These are phyloP conservation scores for Bettongia penicillata DNA, from an alignment of 2,113 vertebrate species.

Conservation along the genomic window DNA sequence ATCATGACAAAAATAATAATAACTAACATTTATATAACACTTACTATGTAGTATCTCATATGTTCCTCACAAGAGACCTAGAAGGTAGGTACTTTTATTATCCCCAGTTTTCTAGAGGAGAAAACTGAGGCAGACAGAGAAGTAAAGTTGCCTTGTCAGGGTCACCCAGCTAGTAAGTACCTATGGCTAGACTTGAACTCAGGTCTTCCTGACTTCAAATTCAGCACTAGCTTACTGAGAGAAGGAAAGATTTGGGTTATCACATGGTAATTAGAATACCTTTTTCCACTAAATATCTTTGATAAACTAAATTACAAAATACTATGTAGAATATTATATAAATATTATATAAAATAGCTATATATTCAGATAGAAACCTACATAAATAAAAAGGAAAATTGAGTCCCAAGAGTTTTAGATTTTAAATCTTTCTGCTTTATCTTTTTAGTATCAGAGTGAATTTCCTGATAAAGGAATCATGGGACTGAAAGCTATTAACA, in stretches of 20 bases:
- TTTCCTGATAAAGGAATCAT: neutral
- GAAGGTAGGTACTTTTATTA: neutral
- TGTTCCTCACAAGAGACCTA: neutral
- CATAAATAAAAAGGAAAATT: neutral
- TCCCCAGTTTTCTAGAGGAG: neutral
- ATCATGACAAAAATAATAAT: neutral
- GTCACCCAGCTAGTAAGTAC: neutral
- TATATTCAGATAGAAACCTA: neutral
- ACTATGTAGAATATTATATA: neutral
- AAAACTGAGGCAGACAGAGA: neutral
- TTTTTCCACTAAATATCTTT: neutral
- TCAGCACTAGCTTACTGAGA: neutral
- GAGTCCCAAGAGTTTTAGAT: neutral
- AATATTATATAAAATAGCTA: neutral
- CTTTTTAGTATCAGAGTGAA: neutral
- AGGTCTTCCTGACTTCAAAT: too few relatives aligned
- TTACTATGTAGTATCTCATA: neutral
- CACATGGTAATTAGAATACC: neutral
- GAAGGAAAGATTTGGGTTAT: neutral
- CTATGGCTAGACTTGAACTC: neutral
- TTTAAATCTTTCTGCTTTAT: neutral
- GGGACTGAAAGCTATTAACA: neutral
- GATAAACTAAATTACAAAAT: neutral
- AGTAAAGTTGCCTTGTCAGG: neutral
- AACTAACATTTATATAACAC: neutral